Evolutionary conservation across 2,113 vertebrate genomes (phyloP).

Genomic region (Epinephelus lanceolatus): DNA sequence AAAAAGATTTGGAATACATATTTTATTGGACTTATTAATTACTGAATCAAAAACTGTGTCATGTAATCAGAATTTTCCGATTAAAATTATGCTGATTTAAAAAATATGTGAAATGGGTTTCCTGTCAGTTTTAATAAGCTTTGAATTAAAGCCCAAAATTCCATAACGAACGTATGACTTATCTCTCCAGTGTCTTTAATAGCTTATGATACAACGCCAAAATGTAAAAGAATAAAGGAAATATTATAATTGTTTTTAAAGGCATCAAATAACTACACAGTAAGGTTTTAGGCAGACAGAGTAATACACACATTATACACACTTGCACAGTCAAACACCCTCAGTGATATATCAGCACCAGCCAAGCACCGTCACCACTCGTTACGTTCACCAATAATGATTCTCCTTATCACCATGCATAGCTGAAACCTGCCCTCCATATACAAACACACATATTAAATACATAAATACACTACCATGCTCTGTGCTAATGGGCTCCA

Average conservation of each 20-base stretch:
- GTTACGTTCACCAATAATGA: neutral
- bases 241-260: neutral
- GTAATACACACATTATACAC: neutral
- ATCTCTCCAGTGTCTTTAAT: neutral
- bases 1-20: neutral
- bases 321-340: neutral
- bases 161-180: neutral
- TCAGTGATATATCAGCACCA: neutral
- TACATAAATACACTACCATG: conserved; percentile 29
- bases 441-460: conserved; percentile 41
- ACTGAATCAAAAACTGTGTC: neutral
- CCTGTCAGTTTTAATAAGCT: neutral
- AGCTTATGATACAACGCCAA: neutral
- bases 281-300: neutral
- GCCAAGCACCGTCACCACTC: neutral
- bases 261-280: neutral
- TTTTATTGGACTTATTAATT: neutral
- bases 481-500: conserved; percentile 57
- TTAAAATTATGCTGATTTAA: neutral
- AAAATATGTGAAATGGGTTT: neutral
- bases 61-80: neutral
- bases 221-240: neutral
- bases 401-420: conserved; percentile 16
- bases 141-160: neutral
- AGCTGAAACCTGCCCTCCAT: neutral